Base-by-base conservation (phyloP, 1,140 invertebrate species). In the Pseudomyrmex cubaensis region DNA sequence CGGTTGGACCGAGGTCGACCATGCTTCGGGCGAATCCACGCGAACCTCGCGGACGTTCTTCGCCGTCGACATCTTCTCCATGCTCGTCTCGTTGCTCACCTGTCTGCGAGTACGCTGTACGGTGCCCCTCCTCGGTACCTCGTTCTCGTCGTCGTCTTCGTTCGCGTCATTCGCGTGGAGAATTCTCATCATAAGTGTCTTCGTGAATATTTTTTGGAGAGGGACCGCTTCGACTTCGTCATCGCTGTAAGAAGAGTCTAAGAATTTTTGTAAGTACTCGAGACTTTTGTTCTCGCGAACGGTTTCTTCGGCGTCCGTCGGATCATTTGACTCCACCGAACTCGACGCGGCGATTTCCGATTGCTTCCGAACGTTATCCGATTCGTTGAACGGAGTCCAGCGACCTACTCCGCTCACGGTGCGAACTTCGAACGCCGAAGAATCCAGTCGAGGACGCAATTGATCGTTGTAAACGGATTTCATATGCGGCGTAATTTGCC, bases 1-100 rank as follows among this genome's bases (percentile, higher is more conserved):
- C 5, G 93, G 92, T 44, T 93, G 93, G 10, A 89, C 91, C 7
- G 93, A 91, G 5, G 74, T 57, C 10, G 86, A 87, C 93, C 93
- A 94, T 0, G 87, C 88, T 44, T 94, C 92, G 0, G 92, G 85
- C 0, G 90, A 90, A 20, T 76, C 86, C 22, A 87, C 35, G 46
- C 89, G 87, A 7, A 89, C 89, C 67, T 93, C 89, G 64, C 93
- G 82, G 7, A 90, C 80, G 57, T 66, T 93, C 59, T 92, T 94
- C 0, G 83, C 66, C 0, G 72, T 90, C 0, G 90, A 69, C 7
- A 93, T 92, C 46, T 93, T 92, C 13, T 94, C 93, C 90, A 93
- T 88, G 1, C 88, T 88, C 0, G 90, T 88, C 5, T 92, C 92
- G 9, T 84, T 82, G 0, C 85, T 83, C 0, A 82, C 82, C 7